A percentile compares a stretch with the other conserved stretches of the same genome.
phyloP scores from a whole-genome alignment of 2,113 vertebrate species.

The Hippopotamus amphibius region DNA sequence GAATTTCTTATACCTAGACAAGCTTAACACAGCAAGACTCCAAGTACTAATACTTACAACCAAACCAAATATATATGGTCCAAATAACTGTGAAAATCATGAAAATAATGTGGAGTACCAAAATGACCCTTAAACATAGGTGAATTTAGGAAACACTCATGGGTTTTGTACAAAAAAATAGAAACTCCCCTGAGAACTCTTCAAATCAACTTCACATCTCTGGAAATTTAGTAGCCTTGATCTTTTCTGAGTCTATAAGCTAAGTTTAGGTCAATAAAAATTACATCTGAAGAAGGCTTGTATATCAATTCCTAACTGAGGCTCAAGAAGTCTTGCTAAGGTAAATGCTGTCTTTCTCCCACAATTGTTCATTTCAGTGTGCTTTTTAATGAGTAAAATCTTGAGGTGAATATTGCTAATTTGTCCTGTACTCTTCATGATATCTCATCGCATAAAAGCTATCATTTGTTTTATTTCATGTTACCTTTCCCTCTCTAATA shows the following conservation, averaged over 20 bases:
- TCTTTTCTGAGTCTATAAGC: neutral
- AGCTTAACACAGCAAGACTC: neutral
- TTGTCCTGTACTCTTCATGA: neutral
- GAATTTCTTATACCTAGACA: neutral
- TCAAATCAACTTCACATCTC: neutral
- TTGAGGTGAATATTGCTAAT: conserved; percentile 8
- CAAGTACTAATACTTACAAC: neutral
- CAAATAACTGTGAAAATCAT: neutral
- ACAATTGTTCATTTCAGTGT: neutral
- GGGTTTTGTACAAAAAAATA: neutral
- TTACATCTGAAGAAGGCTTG: neutral
- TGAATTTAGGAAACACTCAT: conserved; percentile 10
- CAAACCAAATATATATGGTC: neutral
- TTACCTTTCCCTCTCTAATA: neutral
- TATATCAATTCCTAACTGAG: conserved; percentile 7
- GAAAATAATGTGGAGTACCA: neutral
- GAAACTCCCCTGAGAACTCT: neutral
- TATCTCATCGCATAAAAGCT: neutral
- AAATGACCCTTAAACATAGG: neutral
- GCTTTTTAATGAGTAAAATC: neutral
- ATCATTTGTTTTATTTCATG: neutral
- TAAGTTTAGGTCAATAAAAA: conserved; percentile 45
- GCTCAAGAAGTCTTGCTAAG: neutral
- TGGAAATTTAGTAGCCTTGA: conserved; percentile 15
- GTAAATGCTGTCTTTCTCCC: neutral